Evolutionary conservation across 2,797 vertebrate species (phyloP).

Genomic region (Poecilia picta): DNA sequence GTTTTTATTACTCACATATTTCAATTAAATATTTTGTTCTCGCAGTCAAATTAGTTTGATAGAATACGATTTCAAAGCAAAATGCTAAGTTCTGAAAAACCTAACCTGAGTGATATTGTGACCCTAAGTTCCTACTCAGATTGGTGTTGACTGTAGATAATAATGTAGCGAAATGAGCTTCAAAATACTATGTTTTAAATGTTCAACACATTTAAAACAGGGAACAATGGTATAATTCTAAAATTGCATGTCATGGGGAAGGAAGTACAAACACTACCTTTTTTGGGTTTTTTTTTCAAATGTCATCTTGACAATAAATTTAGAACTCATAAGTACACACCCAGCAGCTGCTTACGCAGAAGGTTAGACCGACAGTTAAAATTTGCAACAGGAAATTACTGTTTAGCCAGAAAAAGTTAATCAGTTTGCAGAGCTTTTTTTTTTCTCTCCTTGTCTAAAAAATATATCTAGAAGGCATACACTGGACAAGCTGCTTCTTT

Average conservation of each 20-base stretch:
- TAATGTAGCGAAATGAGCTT: not conserved
- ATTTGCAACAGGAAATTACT: not conserved
- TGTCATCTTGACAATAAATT: not conserved
- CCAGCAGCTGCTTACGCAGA: not conserved
- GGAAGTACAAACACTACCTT: not conserved
- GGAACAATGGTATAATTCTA: not conserved
- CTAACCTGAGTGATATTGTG: not conserved
- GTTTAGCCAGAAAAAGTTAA: constrained; percentile 1
- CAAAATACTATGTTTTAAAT: not conserved
- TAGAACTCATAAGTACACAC: not conserved
- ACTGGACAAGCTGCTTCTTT: not conserved
- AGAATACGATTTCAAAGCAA: not conserved
- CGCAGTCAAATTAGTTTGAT: not conserved
- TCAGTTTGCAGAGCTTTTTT: not conserved
- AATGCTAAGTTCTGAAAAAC: constrained; percentile 4
- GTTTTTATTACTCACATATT: constrained; percentile 1
- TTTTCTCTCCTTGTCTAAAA: not conserved
- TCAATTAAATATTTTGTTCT: not conserved
- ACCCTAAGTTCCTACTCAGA: constrained; percentile 1
- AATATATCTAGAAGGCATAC: not conserved
- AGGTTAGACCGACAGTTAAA: not conserved
- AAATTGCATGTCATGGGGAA: not conserved
- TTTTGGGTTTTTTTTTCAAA: constrained; percentile 1
- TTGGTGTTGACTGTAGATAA: not conserved
- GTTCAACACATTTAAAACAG: not conserved